Evolutionary conservation across 2,113 vertebrate species (phyloP).

Genomic region (Thermophis baileyi): DNA sequence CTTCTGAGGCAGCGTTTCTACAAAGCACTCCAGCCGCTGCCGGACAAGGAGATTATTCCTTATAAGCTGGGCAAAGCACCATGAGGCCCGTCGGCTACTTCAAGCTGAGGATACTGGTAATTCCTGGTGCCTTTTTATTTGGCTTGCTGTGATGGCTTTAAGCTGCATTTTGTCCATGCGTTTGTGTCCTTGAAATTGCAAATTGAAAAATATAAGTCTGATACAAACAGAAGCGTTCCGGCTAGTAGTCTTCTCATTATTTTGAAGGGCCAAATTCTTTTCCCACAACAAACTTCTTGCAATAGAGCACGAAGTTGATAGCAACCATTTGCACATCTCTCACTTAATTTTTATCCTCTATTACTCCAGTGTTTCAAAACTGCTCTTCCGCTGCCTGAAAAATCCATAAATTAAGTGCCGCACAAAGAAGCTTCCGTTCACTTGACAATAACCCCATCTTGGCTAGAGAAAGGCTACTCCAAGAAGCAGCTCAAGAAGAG

Average conservation of each 20-base stretch:
- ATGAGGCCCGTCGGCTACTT: background rate
- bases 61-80: background rate
- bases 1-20: background rate
- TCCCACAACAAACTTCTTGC: background rate
- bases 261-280: background rate
- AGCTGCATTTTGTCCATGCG: background rate
- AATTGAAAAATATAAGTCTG: background rate
- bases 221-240: background rate
- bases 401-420: background rate
- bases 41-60: background rate
- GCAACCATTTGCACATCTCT: background rate
- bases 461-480: background rate
- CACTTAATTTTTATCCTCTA: background rate
- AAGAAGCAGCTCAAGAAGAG: background rate
- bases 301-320: background rate
- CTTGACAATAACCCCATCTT: background rate
- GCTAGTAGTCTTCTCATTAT: background rate
- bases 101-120: background rate
- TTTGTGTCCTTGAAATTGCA: background rate
- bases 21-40: background rate
- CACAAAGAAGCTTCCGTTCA: background rate
- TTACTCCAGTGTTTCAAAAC: background rate
- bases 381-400: background rate
- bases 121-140: background rate
- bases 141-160: background rate